These are phyloP conservation scores for Liparis tanakae DNA, from an alignment of 2,797 vertebrate genomes.

Conservation along the genomic window DNA sequence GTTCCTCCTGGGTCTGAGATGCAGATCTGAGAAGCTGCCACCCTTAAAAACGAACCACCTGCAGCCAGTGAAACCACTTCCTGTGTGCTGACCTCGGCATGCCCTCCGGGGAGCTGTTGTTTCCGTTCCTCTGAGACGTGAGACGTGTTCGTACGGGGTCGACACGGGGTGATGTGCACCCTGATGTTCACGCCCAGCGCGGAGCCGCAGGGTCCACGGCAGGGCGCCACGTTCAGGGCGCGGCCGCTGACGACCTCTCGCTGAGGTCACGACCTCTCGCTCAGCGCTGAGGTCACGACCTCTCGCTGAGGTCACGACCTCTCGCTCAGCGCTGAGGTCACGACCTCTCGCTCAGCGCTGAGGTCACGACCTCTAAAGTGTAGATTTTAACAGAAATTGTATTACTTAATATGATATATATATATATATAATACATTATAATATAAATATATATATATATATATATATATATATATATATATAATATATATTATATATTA, in stretches of 20 bases:
- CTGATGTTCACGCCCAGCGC: too few species aligned
- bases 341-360: slow-evolving; percentile 8
- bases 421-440: too few species aligned
- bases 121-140: neutral
- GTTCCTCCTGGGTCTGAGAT: neutral
- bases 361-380: neutral
- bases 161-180: neutral
- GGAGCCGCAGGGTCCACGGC: neutral
- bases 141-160: neutral
- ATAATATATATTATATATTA: too few species aligned
- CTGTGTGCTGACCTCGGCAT: slow-evolving; percentile 44
- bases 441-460: too few species aligned
- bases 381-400: too few species aligned
- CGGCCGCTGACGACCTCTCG: neutral
- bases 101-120: slow-evolving; percentile 8
- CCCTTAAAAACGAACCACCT: slow-evolving; percentile 32
- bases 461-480: too few species aligned
- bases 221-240: neutral
- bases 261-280: slow-evolving; percentile 4
- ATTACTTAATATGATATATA: too few species aligned
- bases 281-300: slow-evolving; percentile 12
- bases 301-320: slow-evolving; percentile 23
- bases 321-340: slow-evolving; percentile 1
- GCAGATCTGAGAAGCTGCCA: slow-evolving; percentile 3
- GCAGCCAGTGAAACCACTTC: slow-evolving; percentile 49